A percentile compares a stretch with the other conserved stretches of the same genome.
These are phyloP conservation scores for Ptilorrhoa leucosticta DNA, from an alignment of 2,113 vertebrate species.

Conservation along the genomic window DNA sequence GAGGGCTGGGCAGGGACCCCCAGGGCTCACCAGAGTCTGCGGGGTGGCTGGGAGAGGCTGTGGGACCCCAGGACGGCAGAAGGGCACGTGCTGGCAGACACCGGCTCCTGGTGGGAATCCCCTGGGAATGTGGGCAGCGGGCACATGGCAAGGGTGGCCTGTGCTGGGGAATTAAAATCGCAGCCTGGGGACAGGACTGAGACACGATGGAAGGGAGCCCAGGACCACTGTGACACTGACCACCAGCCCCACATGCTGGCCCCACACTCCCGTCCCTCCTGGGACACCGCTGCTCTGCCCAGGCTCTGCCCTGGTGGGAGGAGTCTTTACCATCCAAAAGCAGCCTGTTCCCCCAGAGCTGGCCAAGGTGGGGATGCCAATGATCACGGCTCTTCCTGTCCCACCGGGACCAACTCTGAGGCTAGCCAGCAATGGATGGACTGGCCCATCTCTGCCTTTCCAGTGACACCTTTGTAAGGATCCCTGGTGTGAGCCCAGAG, in stretches of 20 bases:
- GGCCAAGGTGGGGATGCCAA: accelerated
- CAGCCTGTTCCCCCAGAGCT: neutral
- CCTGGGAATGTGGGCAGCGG: neutral
- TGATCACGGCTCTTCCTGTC: accelerated
- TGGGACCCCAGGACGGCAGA: neutral
- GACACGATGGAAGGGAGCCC: neutral
- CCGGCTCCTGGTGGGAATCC: neutral
- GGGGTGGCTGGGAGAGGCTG: neutral
- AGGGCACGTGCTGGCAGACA: no score
- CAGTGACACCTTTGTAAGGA: neutral
- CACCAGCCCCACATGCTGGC: neutral
- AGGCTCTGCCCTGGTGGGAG: neutral
- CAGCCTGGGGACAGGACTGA: no score
- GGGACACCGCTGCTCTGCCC: neutral
- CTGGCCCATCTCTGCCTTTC: neutral
- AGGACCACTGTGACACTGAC: neutral
- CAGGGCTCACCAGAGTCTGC: neutral
- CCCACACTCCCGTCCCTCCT: accelerated
- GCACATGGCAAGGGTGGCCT: accelerated
- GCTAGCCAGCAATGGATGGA: neutral
- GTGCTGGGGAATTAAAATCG: neutral
- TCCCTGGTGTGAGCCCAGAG: neutral
- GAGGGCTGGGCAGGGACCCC: neutral
- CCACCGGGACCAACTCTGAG: accelerated
- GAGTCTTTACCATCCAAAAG: neutral